A percentile compares a stretch with the other conserved stretches of the same genome.
Evolutionary conservation across 2,113 vertebrate species (phyloP).

Genomic region (Chloroceryle aenea): DNA sequence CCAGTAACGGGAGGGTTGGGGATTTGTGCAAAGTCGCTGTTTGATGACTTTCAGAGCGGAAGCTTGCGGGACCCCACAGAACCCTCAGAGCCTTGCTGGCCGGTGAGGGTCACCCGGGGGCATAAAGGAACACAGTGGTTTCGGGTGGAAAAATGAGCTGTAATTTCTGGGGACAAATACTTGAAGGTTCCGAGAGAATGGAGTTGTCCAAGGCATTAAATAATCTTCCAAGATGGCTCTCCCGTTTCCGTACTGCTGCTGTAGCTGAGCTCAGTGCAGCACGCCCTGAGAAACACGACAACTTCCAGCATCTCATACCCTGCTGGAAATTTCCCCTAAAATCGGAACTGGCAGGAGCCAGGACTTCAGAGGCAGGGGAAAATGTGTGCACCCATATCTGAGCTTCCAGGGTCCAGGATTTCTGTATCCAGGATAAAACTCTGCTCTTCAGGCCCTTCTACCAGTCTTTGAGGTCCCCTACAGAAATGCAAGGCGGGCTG

Average conservation of each 20-base stretch:
- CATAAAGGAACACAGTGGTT: not conserved
- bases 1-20: not conserved
- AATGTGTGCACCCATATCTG: not conserved
- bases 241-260: not conserved
- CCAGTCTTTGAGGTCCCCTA: not conserved
- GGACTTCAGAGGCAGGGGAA: not conserved
- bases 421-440: not conserved
- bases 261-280: not conserved
- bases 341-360: not conserved
- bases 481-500: not conserved
- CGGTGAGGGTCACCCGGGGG: accelerated
- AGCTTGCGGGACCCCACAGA: not conserved
- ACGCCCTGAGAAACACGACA: not conserved
- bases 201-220: not conserved
- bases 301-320: not conserved
- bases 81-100: not conserved
- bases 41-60: not conserved
- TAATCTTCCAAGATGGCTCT: not conserved
- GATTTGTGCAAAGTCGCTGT: not conserved
- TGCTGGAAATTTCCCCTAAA: not conserved
- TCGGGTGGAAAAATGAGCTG: not conserved
- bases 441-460: not conserved
- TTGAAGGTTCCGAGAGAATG: not conserved
- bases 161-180: not conserved
- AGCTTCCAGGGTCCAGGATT: not conserved